Evolutionary conservation across 2,797 vertebrate species (phyloP), one percentile per base, ranked within the genome.

Genomic region (Diplodus sargus): DNA sequence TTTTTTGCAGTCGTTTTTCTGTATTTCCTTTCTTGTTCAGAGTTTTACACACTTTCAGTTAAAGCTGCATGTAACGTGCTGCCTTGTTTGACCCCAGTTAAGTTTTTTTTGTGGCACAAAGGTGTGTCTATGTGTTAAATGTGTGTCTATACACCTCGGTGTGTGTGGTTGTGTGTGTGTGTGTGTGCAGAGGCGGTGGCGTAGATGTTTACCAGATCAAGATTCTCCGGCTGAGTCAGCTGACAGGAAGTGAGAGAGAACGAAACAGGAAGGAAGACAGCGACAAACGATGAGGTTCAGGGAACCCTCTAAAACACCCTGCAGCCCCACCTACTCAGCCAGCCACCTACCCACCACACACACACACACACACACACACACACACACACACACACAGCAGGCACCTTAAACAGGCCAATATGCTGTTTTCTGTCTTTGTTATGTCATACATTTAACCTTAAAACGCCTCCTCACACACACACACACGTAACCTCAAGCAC

Each of bases 171-270:
- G 52, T 65, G 48, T 42, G 30, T 57, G 69, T 28, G 68, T 25
- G 54, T 63, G 56, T 42, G 75, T 3, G 81, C 25, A 73, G 76
- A 76, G 72, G 75, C 4, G 20, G 77, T 30, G 52, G 51, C 20
- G 8, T 82, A 83, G 82, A 81, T 93, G 91, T 94, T 94, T 94
- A 95, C 87, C 88, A 82, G 89, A 88, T 86, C 81, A 87, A 93
- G 88, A 88, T 85, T 91, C 91, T 91, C 83, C 75, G 78, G 76
- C 89, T 92, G 90, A 90, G 90, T 95, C 94, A 95, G 89, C 91
- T 95, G 95, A 95, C 95, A 93, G 95, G 94, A 95, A 94, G 86
- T 91, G 90, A 93, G 75, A 90, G 69, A 93, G 86, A 89, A 85
- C 45, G 75, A 95, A 94, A 94, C 92, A 90, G 90, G 93, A 92